These are phyloP conservation scores for Megalopta genalis DNA, from an alignment of 1,140 invertebrate genomes.

Conservation along the genomic window DNA sequence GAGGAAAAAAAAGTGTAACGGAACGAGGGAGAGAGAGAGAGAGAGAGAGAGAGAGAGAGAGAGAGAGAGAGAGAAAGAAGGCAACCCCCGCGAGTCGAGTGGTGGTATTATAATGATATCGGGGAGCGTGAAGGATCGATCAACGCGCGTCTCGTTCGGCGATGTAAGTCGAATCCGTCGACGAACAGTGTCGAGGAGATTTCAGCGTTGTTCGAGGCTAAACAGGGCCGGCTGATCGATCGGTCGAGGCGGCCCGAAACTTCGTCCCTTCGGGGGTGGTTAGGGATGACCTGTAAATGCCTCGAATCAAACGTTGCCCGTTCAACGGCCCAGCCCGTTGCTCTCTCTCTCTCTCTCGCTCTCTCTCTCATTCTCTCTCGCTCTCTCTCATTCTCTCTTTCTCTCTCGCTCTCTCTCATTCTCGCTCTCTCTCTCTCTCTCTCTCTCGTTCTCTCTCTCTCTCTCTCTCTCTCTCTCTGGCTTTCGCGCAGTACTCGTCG, in stretches of 20 bases:
- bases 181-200: slow-evolving; percentile 33
- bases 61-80: too few relatives aligned
- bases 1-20: too few relatives aligned
- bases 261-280: slow-evolving; percentile 18
- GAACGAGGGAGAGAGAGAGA: too few relatives aligned
- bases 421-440: neutral
- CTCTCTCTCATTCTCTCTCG: too few relatives aligned
- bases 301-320: slow-evolving; percentile 6
- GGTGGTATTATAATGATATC: too few relatives aligned
- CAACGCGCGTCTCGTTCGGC: neutral
- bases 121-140: too few relatives aligned
- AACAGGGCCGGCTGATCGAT: slow-evolving; percentile 40
- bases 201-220: slow-evolving; percentile 26
- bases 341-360: neutral
- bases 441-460: neutral
- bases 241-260: slow-evolving; percentile 30
- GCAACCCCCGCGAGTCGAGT: too few relatives aligned
- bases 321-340: neutral
- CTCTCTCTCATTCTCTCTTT: too few relatives aligned
- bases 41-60: too few relatives aligned
- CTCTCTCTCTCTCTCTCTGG: too few relatives aligned
- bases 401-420: too few relatives aligned
- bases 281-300: neutral
- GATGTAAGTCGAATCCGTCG: slow-evolving; percentile 19
- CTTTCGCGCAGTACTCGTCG: too few relatives aligned